phyloP scores from a whole-genome alignment of 1,140 invertebrate species.

The Calycopis cecrops region DNA sequence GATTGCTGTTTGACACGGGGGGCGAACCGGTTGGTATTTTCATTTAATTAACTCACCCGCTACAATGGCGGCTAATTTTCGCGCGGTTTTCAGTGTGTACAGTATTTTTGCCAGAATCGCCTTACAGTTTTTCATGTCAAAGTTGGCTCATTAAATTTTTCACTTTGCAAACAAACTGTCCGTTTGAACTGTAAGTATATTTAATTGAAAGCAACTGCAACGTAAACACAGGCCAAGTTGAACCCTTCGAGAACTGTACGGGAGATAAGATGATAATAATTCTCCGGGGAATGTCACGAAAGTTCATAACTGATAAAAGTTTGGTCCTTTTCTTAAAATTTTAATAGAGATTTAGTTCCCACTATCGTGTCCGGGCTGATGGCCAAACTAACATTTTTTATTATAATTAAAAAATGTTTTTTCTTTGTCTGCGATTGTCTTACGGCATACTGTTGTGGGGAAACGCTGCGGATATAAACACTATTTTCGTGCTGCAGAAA shows the following conservation, averaged over 20 bases:
- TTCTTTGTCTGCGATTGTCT: no score
- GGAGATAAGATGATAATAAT: conserved; percentile 68
- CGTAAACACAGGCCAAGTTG: conserved; percentile 46
- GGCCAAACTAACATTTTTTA: conserved; percentile 29
- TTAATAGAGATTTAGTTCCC: conserved; percentile 70
- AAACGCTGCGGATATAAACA: no score
- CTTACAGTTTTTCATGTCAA: conserved; percentile 22
- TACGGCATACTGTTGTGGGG: no score
- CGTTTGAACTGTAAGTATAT: conserved; percentile 27
- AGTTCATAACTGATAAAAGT: conserved; percentile 73
- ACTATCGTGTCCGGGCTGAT: conserved; percentile 20
- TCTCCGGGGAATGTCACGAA: conserved; percentile 66
- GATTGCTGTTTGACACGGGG: conserved; percentile 61
- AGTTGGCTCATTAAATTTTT: conserved; percentile 28
- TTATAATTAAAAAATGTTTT: no score
- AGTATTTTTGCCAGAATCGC: conserved; percentile 21
- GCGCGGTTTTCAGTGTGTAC: conserved; percentile 41
- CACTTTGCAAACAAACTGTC: conserved; percentile 11
- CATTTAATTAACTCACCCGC: conserved; percentile 65
- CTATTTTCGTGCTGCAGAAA: no score
- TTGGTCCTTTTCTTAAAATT: conserved; percentile 64
- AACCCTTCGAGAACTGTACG: conserved; percentile 48
- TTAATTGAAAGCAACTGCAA: conserved; percentile 61
- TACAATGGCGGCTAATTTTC: conserved; percentile 63
- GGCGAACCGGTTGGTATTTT: conserved; percentile 53